phyloP scores from a whole-genome alignment of 2,888 invertebrate species.

The Omphaloscelis lunosa region DNA sequence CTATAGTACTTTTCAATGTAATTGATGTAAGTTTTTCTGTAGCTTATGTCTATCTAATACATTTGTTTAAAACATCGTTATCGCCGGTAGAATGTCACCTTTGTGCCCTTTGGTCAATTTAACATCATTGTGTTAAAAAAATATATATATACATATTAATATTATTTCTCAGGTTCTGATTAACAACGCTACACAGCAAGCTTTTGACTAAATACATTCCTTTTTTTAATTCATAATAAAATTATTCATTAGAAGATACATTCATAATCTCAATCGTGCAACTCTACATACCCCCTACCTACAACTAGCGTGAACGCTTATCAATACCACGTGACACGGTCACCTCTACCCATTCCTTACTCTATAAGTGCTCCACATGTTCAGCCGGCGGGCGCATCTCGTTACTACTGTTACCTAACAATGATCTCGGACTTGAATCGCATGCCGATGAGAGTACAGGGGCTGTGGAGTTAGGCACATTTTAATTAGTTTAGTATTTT shows the following conservation, averaged over 20 bases:
- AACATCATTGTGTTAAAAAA: too few relatives aligned
- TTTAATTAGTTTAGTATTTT: neutral
- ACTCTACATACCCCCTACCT: neutral
- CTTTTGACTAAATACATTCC: too few relatives aligned
- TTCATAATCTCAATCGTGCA: too few relatives aligned
- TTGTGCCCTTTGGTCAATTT: too few relatives aligned
- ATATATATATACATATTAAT: too few relatives aligned
- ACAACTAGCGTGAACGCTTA: neutral
- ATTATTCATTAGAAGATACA: neutral
- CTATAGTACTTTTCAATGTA: too few relatives aligned
- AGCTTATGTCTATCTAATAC: too few relatives aligned
- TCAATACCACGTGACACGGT: neutral
- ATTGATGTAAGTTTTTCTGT: too few relatives aligned
- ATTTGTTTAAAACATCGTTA: too few relatives aligned
- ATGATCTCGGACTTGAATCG: constrained; percentile 74
- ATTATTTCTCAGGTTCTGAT: too few relatives aligned
- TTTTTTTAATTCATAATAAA: neutral
- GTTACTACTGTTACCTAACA: constrained; percentile 86
- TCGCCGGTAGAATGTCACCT: too few relatives aligned
- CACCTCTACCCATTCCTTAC: constrained; percentile 59
- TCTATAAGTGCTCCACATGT: constrained; percentile 84
- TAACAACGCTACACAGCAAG: too few relatives aligned
- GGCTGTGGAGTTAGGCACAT: constrained; percentile 69
- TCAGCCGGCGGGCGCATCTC: constrained; percentile 83
- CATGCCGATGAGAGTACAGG: constrained; percentile 52